Evolutionary conservation across 2,113 vertebrate species (phyloP).

Genomic region (Festucalex cinctus): DNA sequence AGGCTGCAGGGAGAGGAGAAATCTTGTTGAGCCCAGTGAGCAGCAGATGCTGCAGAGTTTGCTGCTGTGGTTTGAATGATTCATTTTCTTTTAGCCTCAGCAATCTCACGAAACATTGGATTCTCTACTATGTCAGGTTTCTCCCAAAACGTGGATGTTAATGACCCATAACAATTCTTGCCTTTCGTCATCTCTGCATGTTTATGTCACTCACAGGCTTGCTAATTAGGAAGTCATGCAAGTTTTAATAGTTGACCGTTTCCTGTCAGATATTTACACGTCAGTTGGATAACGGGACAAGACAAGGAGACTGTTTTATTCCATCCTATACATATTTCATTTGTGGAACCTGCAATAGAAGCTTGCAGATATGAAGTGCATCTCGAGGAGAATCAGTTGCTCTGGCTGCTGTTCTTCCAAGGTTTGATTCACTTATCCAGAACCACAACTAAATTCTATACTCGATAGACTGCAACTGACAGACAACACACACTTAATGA

Average conservation of each 20-base stretch:
- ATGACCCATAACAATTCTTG: background rate
- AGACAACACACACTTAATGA: too few species aligned
- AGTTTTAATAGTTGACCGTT: background rate
- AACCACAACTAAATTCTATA: background rate
- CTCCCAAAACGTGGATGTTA: background rate
- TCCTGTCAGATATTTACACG: background rate
- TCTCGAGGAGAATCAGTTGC: background rate
- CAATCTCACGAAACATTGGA: conserved; percentile 28
- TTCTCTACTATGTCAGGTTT: conserved; percentile 1
- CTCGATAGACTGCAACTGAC: too few species aligned
- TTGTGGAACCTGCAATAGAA: background rate
- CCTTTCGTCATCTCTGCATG: background rate
- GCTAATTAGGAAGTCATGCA: background rate
- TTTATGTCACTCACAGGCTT: conserved; percentile 3
- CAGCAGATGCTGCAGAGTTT: conserved; percentile 21
- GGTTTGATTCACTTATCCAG: background rate
- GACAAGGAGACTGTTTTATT: background rate
- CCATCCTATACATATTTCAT: background rate
- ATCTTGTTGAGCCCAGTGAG: conserved; percentile 24
- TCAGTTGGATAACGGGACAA: background rate
- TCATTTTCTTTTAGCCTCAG: conserved; percentile 32
- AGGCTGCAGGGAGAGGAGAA: background rate
- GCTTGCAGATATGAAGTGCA: background rate
- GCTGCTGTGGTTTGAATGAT: conserved; percentile 44
- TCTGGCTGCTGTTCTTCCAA: background rate